phyloP scores from a whole-genome alignment of 2,797 vertebrate species.

The Philypnodon macrostomus region DNA sequence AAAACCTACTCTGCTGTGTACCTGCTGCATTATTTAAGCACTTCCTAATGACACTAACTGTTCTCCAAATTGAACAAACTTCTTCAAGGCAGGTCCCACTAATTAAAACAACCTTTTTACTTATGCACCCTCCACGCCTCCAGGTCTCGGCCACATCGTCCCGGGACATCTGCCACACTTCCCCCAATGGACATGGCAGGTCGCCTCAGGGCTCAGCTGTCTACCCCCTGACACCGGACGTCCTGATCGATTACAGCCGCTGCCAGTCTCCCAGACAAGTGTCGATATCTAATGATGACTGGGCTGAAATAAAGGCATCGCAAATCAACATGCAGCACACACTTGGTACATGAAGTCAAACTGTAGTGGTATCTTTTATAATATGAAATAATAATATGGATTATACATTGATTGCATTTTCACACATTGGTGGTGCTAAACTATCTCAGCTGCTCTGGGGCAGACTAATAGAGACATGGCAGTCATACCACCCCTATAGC shows the following conservation, averaged over 20 bases:
- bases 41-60: constrained; percentile 61
- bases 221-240: constrained; percentile 63
- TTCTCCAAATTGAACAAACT: constrained; percentile 58
- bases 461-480: too few relatives aligned
- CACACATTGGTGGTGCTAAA: too few relatives aligned
- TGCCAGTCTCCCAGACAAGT: constrained; percentile 69
- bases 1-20: constrained; percentile 39
- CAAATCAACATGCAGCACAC: constrained; percentile 27
- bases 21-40: constrained; percentile 67
- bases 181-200: constrained; percentile 65
- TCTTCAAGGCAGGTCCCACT: constrained; percentile 49
- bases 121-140: constrained; percentile 50
- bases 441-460: too few relatives aligned
- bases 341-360: too few relatives aligned
- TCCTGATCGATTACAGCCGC: constrained; percentile 71
- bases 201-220: constrained; percentile 57
- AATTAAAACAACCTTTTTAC: constrained; percentile 72
- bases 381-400: too few relatives aligned
- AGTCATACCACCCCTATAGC: too few relatives aligned
- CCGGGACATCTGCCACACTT: constrained; percentile 30
- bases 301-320: constrained; percentile 72
- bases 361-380: too few relatives aligned
- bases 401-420: too few relatives aligned
- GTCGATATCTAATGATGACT: constrained; percentile 64
- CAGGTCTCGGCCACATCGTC: constrained; percentile 31